phyloP scores from a whole-genome alignment of 1,140 invertebrate genomes.

The Oryzaephilus surinamensis region DNA sequence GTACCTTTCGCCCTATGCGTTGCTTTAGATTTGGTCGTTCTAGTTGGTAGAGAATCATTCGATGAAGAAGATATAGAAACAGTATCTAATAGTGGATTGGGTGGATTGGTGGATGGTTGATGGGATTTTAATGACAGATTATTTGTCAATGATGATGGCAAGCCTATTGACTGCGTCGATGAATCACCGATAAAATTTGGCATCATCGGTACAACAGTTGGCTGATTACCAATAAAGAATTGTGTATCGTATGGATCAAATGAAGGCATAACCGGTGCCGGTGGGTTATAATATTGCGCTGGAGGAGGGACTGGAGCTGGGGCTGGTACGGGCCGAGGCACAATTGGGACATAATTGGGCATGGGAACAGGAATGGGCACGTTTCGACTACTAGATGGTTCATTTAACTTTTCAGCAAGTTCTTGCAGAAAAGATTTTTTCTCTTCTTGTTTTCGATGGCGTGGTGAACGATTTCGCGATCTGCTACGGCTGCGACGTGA shows the following conservation, averaged over 20 bases:
- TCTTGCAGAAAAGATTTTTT: slow-evolving; percentile 29
- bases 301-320: slow-evolving; percentile 6
- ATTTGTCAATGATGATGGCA: too few relatives aligned
- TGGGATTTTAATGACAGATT: too few relatives aligned
- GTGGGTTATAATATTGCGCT: background rate
- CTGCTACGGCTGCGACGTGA: slow-evolving; percentile 6
- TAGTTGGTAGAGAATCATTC: too few relatives aligned
- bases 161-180: too few relatives aligned
- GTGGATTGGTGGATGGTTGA: too few relatives aligned
- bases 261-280: background rate
- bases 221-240: slow-evolving; percentile 6
- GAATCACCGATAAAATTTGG: too few relatives aligned
- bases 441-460: slow-evolving; percentile 11
- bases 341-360: background rate
- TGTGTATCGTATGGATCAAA: slow-evolving; percentile 6
- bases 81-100: too few relatives aligned
- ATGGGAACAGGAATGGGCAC: background rate
- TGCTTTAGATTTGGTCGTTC: too few relatives aligned
- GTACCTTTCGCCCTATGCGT: too few relatives aligned
- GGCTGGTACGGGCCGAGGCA: background rate
- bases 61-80: too few relatives aligned
- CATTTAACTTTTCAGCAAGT: slow-evolving; percentile 26
- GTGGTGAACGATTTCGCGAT: background rate
- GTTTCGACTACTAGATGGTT: slow-evolving; percentile 15
- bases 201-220: too few relatives aligned